These are phyloP conservation scores for Lysandra bellargus DNA, from an alignment of 2,888 invertebrate genomes.

Conservation along the genomic window DNA sequence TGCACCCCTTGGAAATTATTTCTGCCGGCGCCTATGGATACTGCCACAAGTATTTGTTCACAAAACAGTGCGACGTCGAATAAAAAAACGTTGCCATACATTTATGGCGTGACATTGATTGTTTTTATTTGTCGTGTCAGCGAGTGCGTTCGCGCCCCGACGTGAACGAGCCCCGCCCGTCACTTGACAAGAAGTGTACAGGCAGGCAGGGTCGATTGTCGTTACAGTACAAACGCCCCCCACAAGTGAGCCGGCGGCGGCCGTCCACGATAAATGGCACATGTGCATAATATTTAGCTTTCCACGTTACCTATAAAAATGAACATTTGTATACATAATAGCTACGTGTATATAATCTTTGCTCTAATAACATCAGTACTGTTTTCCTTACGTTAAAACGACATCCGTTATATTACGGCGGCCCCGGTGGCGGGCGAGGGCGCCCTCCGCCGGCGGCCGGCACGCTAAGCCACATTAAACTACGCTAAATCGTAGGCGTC, in stretches of 20 bases:
- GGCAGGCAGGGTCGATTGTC: background rate
- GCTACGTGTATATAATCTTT: constrained; percentile 60
- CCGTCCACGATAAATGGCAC: constrained; percentile 70
- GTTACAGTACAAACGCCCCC: background rate
- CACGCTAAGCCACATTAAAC: constrained; percentile 19
- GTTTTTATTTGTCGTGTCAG: background rate
- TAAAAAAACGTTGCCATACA: no score
- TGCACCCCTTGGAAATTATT: no score
- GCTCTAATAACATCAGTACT: constrained; percentile 76
- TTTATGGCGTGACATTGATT: no score
- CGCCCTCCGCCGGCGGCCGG: background rate
- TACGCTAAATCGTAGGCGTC: constrained; percentile 4
- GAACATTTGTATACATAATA: constrained; percentile 44
- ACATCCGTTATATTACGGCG: constrained; percentile 31
- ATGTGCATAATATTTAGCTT: constrained; percentile 58
- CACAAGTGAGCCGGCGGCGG: background rate
- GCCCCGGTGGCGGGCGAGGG: background rate
- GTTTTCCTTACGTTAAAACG: constrained; percentile 58
- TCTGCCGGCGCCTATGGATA: background rate
- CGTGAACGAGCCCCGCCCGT: background rate
- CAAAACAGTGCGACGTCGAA: background rate
- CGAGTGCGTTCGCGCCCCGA: background rate
- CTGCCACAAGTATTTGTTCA: background rate
- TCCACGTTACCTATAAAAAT: constrained; percentile 55
- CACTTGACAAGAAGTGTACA: constrained; percentile 35